Percentiles rank a stretch among this genome's conserved stretches.
phyloP scores from a whole-genome alignment of 92 coral and sea anemone species.

The Ricordea florida region DNA sequence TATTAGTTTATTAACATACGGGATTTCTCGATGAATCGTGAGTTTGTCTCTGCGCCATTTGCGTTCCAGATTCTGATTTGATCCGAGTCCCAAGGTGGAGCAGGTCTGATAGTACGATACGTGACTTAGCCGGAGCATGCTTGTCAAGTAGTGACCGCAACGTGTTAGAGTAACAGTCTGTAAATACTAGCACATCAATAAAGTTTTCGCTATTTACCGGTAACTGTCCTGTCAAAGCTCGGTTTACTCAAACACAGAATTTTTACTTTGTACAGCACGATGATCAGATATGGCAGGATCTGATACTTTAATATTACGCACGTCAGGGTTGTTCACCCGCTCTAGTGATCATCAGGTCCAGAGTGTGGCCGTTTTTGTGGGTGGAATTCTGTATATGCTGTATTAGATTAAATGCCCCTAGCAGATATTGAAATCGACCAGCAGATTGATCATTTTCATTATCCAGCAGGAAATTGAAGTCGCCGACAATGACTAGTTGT shows the following conservation, averaged over 20 bases:
- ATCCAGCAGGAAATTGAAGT: slow-evolving; percentile 33
- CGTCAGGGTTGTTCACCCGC: slow-evolving; percentile 22
- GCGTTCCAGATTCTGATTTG: slow-evolving; percentile 24
- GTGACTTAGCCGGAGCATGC: slow-evolving; percentile 36
- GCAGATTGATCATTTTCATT: slow-evolving; percentile 9
- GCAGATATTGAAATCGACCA: slow-evolving; percentile 37
- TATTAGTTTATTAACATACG: slow-evolving; percentile 32
- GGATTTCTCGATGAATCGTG: slow-evolving; percentile 20
- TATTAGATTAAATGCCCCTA: slow-evolving; percentile 21
- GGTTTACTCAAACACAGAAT: slow-evolving; percentile 34
- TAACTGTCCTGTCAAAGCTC: slow-evolving; percentile 30
- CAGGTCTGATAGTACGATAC: slow-evolving; percentile 29
- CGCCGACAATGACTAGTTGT: slow-evolving; percentile 8
- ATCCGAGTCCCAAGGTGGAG: slow-evolving; percentile 28
- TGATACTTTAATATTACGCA: slow-evolving; percentile 40
- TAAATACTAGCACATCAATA: slow-evolving; percentile 22
- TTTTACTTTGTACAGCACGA: slow-evolving; percentile 27
- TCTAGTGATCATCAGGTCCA: slow-evolving; percentile 37
- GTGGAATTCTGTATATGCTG: slow-evolving; percentile 38
- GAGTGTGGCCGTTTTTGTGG: slow-evolving; percentile 31
- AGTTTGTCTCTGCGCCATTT: slow-evolving; percentile 20
- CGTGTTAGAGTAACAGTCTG: slow-evolving; percentile 25
- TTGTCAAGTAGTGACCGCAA: slow-evolving; percentile 44
- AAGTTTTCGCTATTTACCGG: slow-evolving; percentile 39
- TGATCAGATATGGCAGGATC: slow-evolving; percentile 52